phyloP scores from a whole-genome alignment of 2,888 invertebrate species.

The Galeopsomyia nigrocyanea region DNA sequence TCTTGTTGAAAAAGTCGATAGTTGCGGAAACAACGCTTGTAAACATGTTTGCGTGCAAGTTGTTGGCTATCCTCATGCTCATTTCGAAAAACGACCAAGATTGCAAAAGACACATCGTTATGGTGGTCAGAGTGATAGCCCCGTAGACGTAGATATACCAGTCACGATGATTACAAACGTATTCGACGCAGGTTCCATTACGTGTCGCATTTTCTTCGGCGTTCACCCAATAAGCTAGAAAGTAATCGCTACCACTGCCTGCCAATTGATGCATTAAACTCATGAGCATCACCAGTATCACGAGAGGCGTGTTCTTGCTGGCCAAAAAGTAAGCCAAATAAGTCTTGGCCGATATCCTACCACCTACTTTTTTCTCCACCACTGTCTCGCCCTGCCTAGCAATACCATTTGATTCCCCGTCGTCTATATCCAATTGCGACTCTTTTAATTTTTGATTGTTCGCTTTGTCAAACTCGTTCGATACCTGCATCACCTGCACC shows the following conservation, averaged over 20 bases:
- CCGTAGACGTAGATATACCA: slow-evolving; percentile 73
- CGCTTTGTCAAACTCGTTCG: slow-evolving; percentile 30
- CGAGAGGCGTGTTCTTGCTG: slow-evolving; percentile 54
- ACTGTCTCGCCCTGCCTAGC: slow-evolving; percentile 64
- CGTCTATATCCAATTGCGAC: not conserved
- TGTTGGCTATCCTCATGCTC: slow-evolving; percentile 83
- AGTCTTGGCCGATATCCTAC: slow-evolving; percentile 49
- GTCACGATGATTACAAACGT: slow-evolving; percentile 55
- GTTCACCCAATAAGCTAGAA: slow-evolving; percentile 70
- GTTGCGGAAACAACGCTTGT: slow-evolving; percentile 82
- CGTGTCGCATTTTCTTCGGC: slow-evolving; percentile 67
- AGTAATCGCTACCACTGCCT: slow-evolving; percentile 65
- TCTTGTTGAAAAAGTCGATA: slow-evolving; percentile 89
- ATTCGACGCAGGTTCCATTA: slow-evolving; percentile 14
- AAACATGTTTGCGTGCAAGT: slow-evolving; percentile 89
- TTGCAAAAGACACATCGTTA: slow-evolving; percentile 67
- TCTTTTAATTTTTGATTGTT: not conserved
- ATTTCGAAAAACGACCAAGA: slow-evolving; percentile 73
- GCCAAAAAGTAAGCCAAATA: slow-evolving; percentile 59
- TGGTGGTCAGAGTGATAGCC: slow-evolving; percentile 63
- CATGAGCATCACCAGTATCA: slow-evolving; percentile 54
- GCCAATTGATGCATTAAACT: slow-evolving; percentile 55
- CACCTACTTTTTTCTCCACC: slow-evolving; percentile 18
- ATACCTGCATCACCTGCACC: slow-evolving; percentile 70
- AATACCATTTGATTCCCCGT: not conserved